phyloP scores from a whole-genome alignment of 64 coral and sea anemone genomes.

The Orbicella faveolata region DNA sequence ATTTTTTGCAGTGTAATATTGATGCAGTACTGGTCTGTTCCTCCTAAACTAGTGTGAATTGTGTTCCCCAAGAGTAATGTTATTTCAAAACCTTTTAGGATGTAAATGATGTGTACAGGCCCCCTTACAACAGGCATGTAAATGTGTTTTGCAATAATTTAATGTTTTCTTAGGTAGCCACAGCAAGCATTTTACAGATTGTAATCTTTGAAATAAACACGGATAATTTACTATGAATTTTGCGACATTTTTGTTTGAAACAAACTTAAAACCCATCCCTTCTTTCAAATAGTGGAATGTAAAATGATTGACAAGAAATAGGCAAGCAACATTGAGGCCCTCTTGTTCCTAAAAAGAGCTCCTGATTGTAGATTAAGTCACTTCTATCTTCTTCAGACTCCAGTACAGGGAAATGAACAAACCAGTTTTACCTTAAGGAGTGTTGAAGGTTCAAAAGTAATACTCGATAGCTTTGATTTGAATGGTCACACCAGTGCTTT shows the following conservation, averaged over 20 bases:
- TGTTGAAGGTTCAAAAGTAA: too few relatives aligned
- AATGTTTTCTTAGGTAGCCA: conserved; percentile 77
- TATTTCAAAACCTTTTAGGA: conserved; percentile 58
- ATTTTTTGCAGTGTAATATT: conserved; percentile 32
- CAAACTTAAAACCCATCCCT: background rate
- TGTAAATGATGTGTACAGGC: conserved; percentile 99
- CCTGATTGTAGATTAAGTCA: too few relatives aligned
- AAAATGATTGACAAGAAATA: too few relatives aligned
- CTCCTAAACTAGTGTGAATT: conserved; percentile 28
- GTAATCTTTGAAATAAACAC: conserved; percentile 49
- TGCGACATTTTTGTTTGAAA: background rate
- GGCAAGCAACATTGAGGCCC: too few relatives aligned
- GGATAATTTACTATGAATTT: conserved; percentile 29
- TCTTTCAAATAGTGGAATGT: background rate
- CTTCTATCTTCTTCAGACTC: too few relatives aligned
- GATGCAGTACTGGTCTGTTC: conserved; percentile 23
- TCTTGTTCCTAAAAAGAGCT: too few relatives aligned
- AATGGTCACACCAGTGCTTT: background rate
- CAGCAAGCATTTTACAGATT: conserved; percentile 46
- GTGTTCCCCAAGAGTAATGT: conserved; percentile 35
- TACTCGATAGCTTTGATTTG: too few relatives aligned
- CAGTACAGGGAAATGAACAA: too few relatives aligned
- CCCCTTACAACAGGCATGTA: conserved; percentile 81
- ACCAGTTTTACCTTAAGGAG: too few relatives aligned
- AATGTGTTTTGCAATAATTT: conserved; percentile 99